These are phyloP conservation scores for Oryzias sinensis DNA, from an alignment of 2,797 vertebrate genomes.

Conservation along the genomic window DNA sequence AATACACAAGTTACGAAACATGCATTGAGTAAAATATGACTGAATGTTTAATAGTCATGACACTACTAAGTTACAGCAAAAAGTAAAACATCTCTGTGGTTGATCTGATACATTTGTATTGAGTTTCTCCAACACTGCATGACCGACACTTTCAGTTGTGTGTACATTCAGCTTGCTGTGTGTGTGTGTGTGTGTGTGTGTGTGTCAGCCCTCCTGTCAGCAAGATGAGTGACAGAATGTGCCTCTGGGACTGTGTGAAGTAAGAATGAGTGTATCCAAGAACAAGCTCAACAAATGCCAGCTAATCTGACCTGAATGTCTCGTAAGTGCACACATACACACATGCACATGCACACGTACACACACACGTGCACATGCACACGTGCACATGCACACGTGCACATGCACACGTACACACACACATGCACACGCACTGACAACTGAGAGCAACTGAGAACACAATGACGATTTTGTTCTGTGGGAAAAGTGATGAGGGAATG, in stretches of 20 bases:
- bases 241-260: background rate
- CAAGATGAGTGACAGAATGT: too few species aligned
- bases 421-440: constrained; percentile 23
- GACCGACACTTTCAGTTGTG: too few species aligned
- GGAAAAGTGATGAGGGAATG: constrained; percentile 62
- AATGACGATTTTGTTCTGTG: constrained; percentile 70
- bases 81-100: too few species aligned
- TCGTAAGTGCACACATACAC: constrained; percentile 31
- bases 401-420: constrained; percentile 6
- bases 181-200: constrained; percentile 31
- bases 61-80: too few species aligned
- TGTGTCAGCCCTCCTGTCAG: background rate
- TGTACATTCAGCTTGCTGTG: too few species aligned
- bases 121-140: too few species aligned
- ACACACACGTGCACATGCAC: constrained; percentile 25
- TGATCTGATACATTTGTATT: background rate
- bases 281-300: constrained; percentile 57
- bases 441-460: constrained; percentile 41
- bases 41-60: too few species aligned
- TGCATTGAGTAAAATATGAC: too few species aligned
- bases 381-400: constrained; percentile 21
- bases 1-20: too few species aligned
- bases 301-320: constrained; percentile 73
- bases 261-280: background rate
- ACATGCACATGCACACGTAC: constrained; percentile 19